phyloP scores from a whole-genome alignment of 2,797 vertebrate species.

The Rhynchonycteris naso region DNA sequence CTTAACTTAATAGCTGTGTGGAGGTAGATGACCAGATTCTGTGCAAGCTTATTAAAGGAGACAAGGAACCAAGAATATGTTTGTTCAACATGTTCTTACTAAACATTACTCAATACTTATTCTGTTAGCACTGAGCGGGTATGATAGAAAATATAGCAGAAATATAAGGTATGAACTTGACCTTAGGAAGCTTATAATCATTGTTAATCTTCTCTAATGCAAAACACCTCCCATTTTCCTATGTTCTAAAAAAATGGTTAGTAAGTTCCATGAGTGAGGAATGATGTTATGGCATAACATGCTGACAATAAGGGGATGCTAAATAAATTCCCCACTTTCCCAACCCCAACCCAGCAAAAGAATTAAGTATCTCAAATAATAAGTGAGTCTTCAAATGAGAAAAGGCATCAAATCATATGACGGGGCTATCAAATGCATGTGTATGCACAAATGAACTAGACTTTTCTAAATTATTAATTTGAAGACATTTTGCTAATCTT shows the following conservation, averaged over 20 bases:
- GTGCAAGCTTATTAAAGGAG: not conserved
- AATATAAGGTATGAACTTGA: not conserved
- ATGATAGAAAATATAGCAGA: not conserved
- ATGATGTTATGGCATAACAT: not conserved
- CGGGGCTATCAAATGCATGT: not conserved
- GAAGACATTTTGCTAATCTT: constrained; percentile 33
- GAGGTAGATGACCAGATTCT: not conserved
- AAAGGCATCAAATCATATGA: constrained; percentile 45
- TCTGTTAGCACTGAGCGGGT: not conserved
- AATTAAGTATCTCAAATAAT: not conserved
- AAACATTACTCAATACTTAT: not conserved
- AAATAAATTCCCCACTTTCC: constrained; percentile 20
- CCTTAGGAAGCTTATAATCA: not conserved
- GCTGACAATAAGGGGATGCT: not conserved
- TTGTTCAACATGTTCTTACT: not conserved
- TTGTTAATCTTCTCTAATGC: not conserved
- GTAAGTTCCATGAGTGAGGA: constrained; percentile 26
- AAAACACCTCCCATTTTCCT: not conserved
- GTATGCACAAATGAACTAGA: not conserved
- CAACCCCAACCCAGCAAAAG: not conserved
- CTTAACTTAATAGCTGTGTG: not conserved
- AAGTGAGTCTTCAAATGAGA: constrained; percentile 23
- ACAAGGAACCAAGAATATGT: not conserved
- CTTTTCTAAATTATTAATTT: constrained; percentile 33
- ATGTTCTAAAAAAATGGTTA: constrained; percentile 21